These are phyloP conservation scores for Scolopax mira DNA, from an alignment of 2,113 vertebrate species.

Conservation along the genomic window DNA sequence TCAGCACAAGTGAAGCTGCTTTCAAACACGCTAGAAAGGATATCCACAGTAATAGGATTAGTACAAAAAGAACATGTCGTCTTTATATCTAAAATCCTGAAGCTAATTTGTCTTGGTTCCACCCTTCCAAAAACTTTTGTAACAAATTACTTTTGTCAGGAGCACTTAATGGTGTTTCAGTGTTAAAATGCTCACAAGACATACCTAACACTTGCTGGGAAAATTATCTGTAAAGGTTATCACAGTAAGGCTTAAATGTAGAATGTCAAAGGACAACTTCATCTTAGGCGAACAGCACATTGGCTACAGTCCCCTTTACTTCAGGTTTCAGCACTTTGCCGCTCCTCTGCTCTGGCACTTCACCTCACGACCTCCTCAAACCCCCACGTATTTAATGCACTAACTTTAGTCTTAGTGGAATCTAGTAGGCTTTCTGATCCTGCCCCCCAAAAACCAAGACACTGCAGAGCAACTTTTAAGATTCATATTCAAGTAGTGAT, in stretches of 20 bases:
- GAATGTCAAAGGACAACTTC: constrained; percentile 57
- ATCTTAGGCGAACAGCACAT: background rate
- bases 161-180: constrained; percentile 43
- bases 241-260: constrained; percentile 27
- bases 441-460: background rate
- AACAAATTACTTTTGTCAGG: constrained; percentile 59
- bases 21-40: background rate
- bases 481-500: background rate
- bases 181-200: constrained; percentile 57
- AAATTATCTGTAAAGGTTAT: constrained; percentile 69
- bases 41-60: constrained; percentile 30
- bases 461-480: background rate
- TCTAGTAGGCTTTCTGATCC: background rate
- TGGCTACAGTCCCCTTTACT: background rate
- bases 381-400: background rate
- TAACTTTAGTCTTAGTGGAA: background rate
- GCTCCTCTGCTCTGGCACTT: background rate
- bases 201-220: constrained; percentile 60
- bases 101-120: constrained; percentile 48
- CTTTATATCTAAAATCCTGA: constrained; percentile 7
- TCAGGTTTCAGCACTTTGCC: background rate
- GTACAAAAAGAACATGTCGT: constrained; percentile 1
- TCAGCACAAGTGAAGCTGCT: background rate
- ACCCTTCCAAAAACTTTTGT: constrained; percentile 37
- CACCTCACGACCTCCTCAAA: background rate